These are phyloP conservation scores for Nestor notabilis DNA, from an alignment of 2,113 vertebrate genomes.

Conservation along the genomic window DNA sequence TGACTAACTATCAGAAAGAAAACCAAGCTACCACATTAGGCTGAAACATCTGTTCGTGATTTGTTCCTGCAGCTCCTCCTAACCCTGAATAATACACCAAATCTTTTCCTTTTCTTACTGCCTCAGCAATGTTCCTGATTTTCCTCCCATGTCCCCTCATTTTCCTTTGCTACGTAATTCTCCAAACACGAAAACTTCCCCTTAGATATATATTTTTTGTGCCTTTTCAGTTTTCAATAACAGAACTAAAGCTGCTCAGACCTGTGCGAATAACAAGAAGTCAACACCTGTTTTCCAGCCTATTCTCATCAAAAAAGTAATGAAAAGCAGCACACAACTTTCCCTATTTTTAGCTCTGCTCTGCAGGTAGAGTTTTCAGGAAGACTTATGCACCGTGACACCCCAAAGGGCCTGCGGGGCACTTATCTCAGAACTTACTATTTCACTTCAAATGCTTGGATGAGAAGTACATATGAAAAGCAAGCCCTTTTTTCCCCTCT, in stretches of 20 bases:
- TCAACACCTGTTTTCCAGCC: not conserved
- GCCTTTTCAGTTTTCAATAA: not conserved
- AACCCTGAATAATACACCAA: not conserved
- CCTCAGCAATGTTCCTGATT: not conserved
- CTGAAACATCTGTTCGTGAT: not conserved
- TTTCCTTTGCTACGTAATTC: not conserved
- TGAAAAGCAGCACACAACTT: not conserved
- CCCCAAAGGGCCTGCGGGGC: not conserved
- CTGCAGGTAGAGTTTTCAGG: not conserved
- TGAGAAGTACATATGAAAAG: not conserved
- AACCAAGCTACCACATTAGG: not conserved
- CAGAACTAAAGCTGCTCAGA: not conserved
- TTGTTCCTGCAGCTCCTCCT: not conserved
- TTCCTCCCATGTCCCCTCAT: fast-evolving
- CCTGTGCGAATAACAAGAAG: not conserved
- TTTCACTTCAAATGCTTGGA: not conserved
- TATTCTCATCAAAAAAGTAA: fast-evolving
- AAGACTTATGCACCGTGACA: conserved; percentile 11
- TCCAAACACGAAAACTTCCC: not conserved
- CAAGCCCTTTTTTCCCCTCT: not conserved
- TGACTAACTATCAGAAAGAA: not conserved
- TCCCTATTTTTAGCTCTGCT: conserved; percentile 11
- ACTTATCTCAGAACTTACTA: not conserved
- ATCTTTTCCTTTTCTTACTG: not conserved
- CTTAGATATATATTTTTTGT: too few relatives aligned